phyloP scores from a whole-genome alignment of 2,888 invertebrate genomes.

The Meandrusa payeni region DNA sequence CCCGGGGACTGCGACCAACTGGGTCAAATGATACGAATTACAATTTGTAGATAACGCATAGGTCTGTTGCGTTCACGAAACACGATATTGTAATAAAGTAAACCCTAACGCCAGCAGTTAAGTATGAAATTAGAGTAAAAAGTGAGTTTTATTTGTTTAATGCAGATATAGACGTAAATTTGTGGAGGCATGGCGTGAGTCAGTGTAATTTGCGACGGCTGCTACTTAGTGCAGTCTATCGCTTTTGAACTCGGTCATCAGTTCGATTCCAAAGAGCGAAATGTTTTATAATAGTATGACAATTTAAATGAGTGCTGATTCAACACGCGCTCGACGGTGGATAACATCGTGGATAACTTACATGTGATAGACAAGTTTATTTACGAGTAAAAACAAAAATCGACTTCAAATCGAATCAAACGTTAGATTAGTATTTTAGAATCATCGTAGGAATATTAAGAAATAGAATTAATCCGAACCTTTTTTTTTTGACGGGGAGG shows the following conservation, averaged over 20 bases:
- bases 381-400: no score
- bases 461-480: no score
- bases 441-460: no score
- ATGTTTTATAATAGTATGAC: neutral
- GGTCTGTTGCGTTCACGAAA: slow-evolving; percentile 26
- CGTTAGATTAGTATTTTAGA: no score
- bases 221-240: slow-evolving; percentile 5
- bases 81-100: neutral
- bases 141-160: slow-evolving; percentile 22
- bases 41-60: slow-evolving; percentile 43
- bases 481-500: no score
- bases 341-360: no score
- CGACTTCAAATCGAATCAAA: no score
- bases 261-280: slow-evolving; percentile 9
- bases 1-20: slow-evolving; percentile 42
- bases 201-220: slow-evolving; percentile 20
- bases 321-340: no score
- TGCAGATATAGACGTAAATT: slow-evolving; percentile 14
- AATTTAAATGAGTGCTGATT: no score
- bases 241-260: neutral
- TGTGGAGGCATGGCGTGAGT: slow-evolving; percentile 22
- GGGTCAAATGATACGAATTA: slow-evolving; percentile 63
- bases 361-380: no score
- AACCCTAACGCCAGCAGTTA: neutral
- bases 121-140: no score